Percentiles rank a stretch among this genome's conserved stretches.
These are phyloP conservation scores for Hirtodrosophila duncani DNA, from an alignment of 2,888 invertebrate genomes.

Conservation along the genomic window DNA sequence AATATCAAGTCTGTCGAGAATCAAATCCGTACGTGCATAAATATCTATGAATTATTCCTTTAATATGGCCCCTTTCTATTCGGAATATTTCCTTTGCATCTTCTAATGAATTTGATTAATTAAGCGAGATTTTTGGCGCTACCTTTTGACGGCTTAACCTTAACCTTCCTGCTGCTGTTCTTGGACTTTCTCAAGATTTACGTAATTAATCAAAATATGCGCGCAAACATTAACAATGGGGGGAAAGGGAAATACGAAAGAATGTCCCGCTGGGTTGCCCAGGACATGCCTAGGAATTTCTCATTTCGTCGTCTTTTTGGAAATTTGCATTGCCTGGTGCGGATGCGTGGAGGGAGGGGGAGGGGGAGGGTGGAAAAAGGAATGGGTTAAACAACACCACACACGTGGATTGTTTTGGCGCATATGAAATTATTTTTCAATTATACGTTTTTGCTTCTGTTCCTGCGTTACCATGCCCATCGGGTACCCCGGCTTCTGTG, in stretches of 20 bases:
- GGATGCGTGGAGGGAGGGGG: neutral
- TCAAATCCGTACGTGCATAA: no score
- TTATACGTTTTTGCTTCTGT: no score
- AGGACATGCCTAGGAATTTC: conserved; percentile 30
- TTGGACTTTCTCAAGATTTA: conserved; percentile 14
- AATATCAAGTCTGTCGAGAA: no score
- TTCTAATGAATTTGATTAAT: conserved; percentile 65
- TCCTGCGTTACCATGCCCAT: no score
- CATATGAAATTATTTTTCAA: conserved; percentile 73
- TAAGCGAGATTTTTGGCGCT: conserved; percentile 40
- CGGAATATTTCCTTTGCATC: conserved; percentile 1
- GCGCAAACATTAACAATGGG: conserved; percentile 24
- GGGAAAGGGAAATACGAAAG: neutral
- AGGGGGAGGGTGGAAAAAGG: neutral
- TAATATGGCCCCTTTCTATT: conserved; percentile 3
- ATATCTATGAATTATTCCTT: no score
- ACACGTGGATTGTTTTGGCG: conserved; percentile 3
- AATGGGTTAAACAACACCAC: conserved; percentile 1
- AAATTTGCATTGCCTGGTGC: conserved; percentile 8
- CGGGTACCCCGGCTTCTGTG: conserved; percentile 38
- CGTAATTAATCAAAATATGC: conserved; percentile 65
- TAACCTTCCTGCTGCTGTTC: neutral
- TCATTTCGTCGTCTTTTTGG: neutral
- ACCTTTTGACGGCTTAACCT: conserved; percentile 23
- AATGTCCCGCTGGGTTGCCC: conserved; percentile 27